A percentile compares a stretch with the other conserved stretches of the same genome.
phyloP scores from a whole-genome alignment of 1,140 invertebrate genomes.

The Cataglyphis hispanica region DNA sequence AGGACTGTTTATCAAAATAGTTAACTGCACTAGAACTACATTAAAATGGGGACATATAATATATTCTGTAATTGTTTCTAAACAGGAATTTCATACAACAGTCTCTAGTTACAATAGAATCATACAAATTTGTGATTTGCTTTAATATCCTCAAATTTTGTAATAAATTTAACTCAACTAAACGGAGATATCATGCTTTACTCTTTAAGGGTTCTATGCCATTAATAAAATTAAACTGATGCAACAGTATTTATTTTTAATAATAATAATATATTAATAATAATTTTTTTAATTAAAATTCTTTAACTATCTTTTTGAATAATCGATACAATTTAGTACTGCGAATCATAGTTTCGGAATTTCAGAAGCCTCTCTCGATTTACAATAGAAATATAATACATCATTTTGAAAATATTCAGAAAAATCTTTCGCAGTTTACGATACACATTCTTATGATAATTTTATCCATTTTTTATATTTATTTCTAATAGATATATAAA shows the following conservation, averaged over 20 bases:
- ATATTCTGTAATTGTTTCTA: background rate
- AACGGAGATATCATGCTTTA: background rate
- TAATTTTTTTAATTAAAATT: conserved; percentile 15
- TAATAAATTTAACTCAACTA: background rate
- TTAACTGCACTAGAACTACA: background rate
- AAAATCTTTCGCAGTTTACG: background rate
- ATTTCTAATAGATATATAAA: background rate
- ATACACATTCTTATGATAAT: conserved; percentile 24
- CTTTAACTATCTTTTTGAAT: conserved; percentile 16
- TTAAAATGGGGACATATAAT: background rate
- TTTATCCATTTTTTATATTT: conserved; percentile 13
- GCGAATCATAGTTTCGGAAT: conserved; percentile 9
- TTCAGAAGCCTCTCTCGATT: conserved; percentile 9
- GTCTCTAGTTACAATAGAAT: background rate
- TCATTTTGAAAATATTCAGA: conserved; percentile 16
- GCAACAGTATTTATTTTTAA: conserved; percentile 15
- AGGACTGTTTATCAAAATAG: conserved; percentile 13
- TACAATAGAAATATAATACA: background rate
- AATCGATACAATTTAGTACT: conserved; percentile 35
- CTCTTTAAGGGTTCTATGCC: background rate
- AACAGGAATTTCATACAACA: background rate
- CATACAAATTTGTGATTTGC: background rate
- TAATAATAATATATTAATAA: background rate
- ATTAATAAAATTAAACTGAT: conserved; percentile 2
- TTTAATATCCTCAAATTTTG: background rate